These are phyloP conservation scores for Agrochola lota DNA, from an alignment of 2,888 invertebrate genomes.

Conservation along the genomic window DNA sequence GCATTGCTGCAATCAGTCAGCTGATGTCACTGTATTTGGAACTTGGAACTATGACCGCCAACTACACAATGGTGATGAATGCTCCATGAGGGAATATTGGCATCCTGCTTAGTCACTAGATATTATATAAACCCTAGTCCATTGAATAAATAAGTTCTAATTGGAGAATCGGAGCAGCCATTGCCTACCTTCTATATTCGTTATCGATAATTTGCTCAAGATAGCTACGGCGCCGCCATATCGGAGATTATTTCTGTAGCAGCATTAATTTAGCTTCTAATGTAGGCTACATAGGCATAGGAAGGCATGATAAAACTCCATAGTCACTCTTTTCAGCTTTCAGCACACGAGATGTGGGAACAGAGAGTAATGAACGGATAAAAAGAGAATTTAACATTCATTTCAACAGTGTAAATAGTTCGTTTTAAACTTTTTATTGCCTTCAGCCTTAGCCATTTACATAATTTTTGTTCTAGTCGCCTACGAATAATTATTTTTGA, in stretches of 20 bases:
- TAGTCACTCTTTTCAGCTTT: neutral
- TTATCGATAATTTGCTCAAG: slow-evolving; percentile 21
- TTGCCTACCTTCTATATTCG: slow-evolving; percentile 30
- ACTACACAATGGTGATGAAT: neutral
- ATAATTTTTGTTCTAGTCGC: slow-evolving; percentile 15
- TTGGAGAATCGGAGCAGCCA: slow-evolving; percentile 5
- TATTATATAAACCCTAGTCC: neutral
- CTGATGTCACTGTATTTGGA: neutral
- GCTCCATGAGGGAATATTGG: neutral
- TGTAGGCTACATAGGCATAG: neutral
- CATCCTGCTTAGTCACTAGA: neutral
- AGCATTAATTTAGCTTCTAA: neutral
- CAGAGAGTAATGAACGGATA: slow-evolving; percentile 37
- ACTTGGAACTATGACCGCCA: neutral
- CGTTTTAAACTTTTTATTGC: slow-evolving; percentile 29
- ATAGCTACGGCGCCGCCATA: slow-evolving; percentile 1
- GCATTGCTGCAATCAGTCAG: neutral
- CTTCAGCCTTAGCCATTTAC: slow-evolving; percentile 15
- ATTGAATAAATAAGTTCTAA: slow-evolving; percentile 11
- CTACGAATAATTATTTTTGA: neutral
- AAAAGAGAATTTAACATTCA: slow-evolving; percentile 26
- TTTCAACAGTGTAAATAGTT: slow-evolving; percentile 28
- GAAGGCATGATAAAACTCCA: neutral
- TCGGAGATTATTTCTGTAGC: slow-evolving; percentile 23
- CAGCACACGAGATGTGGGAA: slow-evolving; percentile 10